Conservation (phyloP, 2,888 invertebrate genomes). For the Eupithecia centaureata region DNA sequence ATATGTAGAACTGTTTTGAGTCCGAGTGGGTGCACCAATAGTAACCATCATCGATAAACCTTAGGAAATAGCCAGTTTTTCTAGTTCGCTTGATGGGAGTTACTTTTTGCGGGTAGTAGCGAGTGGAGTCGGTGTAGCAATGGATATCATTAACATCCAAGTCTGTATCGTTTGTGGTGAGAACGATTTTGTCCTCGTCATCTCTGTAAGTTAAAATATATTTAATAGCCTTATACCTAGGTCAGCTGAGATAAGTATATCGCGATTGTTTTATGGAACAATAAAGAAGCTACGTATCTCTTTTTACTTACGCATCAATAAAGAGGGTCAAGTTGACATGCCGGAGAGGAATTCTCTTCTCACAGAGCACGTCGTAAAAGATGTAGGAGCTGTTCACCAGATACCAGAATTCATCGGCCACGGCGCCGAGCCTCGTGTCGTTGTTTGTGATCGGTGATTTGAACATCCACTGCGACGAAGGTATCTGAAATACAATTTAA, state of each 20-base stretch:
- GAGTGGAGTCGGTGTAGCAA: conserved; percentile 72
- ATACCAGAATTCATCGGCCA: conserved; percentile 61
- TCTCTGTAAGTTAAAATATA: conserved; percentile 15
- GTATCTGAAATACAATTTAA: conserved; percentile 58
- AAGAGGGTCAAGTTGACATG: conserved; percentile 56
- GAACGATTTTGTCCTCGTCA: conserved; percentile 53
- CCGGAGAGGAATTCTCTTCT: conserved; percentile 58
- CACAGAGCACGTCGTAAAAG: conserved; percentile 74
- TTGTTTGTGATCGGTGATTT: conserved; percentile 36
- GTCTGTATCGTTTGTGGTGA: conserved; percentile 52
- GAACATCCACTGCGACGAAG: conserved; percentile 62
- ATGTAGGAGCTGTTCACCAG: conserved; percentile 64
- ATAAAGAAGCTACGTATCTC: not conserved
- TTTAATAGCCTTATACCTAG: not conserved
- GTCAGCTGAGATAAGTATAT: not conserved
- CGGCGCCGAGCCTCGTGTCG: conserved; percentile 57
- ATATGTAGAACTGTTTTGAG: conserved; percentile 54
- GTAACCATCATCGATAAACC: conserved; percentile 65
- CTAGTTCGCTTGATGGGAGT: conserved; percentile 41
- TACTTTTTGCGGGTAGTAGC: conserved; percentile 59
- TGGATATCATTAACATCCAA: conserved; percentile 50
- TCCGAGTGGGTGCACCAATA: conserved; percentile 75
- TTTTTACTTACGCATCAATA: conserved; percentile 59
- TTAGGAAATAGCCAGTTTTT: conserved; percentile 53
- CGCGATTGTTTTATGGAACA: not conserved